Evolutionary conservation across 2,888 invertebrate genomes (phyloP), one percentile per base, ranked within the genome.

Genomic region (Chydorus sphaericus): DNA sequence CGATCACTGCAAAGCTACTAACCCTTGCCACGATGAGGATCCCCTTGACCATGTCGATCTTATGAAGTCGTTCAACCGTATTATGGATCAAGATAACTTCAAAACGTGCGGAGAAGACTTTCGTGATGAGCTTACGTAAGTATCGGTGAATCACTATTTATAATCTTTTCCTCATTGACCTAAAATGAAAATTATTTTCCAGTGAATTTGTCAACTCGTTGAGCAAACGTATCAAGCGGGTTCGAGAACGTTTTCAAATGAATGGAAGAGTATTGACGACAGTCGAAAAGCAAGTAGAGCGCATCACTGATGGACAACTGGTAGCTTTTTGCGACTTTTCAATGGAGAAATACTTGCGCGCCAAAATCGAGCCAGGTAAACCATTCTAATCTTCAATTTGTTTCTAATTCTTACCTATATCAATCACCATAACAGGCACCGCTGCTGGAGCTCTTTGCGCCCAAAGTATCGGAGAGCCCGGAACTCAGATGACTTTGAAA

Each of bases 401-500:
- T 18, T 38, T 33, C 33, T 14, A 33, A 33, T 14, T 8, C 14
- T 8, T 14, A 33, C 14, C 14, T 14, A 33, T 33, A 14, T 14
- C 8, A 10, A 33, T 33, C 33, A 33, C 14, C 8, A 10, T 33
- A 10, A 14, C 66, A 69, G 79, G 92, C 8, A 97, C 96, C 0
- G 96, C 97, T 0, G 97, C 98, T 0, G 98, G 98, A 1, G 98
- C 97, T 2, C 76, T 99, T 29, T 93, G 94, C 3, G 97, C 96
- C 0, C 86, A 93, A 76, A 94, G 94, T 76, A 97, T 99, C 59
- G 98, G 98, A 28, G 98, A 99, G 70, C 98, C 98, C 0, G 96
- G 96, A 31, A 99, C 98, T 0, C 97, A 98, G 70, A 98, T 98
- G 98, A 98, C 98, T 0, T 71, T 99, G 53, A 98, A 98, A 73